Base-by-base conservation (phyloP, 2,797 vertebrate species). In the Pseudomugil tenellus region DNA sequence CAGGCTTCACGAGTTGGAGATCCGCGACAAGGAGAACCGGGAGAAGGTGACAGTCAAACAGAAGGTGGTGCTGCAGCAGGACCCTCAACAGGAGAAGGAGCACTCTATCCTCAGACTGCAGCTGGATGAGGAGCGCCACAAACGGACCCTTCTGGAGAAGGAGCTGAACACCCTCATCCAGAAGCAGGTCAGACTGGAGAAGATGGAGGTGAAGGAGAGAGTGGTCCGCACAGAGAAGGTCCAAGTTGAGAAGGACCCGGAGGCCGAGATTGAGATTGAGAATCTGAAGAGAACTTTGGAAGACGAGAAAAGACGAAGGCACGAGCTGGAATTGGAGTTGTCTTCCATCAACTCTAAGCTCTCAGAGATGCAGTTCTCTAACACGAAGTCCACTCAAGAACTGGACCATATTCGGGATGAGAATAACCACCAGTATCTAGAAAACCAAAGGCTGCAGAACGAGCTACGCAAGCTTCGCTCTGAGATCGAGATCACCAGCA, bases 61-160 rank as follows among this genome's bases (percentile, higher is more conserved):
- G 84, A 99, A 98, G 89, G 97, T 99, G 6, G 96, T 99, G 34
- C 91, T 98, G 46, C 96, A 99, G 87, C 96, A 97, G 87, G 98
- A 99, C 85, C 98, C 98, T 17, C 96, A 97, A 79, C 97, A 99
- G 86, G 96, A 98, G 85, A 96, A 97, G 67, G 98, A 99, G 72
- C 95, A 98, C 56, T 94, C 95, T 10, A 94, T 98, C 58, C 93
- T 99, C 60, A 94, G 78, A 71, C 90, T 97, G 29, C 96, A 99
- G 87, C 91, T 98, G 16, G 96, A 98, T 14, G 97, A 99, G 69
- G 98, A 98, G 76, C 94, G 80, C 70, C 96, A 96, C 88, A 95
- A 95, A 74, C 94, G 95, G 26, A 93, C 93, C 63, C 88, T 96
- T 31, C 85, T 98, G 37, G 96, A 99, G 88, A 95, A 95, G 0